Conservation (phyloP, 1,140 invertebrate genomes). For the Drosophila oshimai region DNA sequence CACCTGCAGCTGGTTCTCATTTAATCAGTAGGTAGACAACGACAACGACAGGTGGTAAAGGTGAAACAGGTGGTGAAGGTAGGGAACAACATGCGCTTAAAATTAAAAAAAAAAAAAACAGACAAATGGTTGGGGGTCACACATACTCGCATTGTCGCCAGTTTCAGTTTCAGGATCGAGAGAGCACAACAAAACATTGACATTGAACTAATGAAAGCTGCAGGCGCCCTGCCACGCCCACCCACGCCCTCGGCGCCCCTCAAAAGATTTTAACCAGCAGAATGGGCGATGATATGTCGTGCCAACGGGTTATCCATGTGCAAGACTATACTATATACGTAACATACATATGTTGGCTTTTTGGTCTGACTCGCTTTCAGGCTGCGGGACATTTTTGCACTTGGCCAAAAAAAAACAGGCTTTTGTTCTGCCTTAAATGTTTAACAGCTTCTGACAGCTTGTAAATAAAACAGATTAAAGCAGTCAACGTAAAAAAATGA, state of each 20-base stretch:
- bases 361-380: not conserved
- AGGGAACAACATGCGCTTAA: conserved; percentile 34
- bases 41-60: not conserved
- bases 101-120: conserved; percentile 53
- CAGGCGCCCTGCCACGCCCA: conserved; percentile 34
- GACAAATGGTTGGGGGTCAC: conserved; percentile 1
- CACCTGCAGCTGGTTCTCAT: conserved; percentile 41
- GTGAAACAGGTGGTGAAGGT: not conserved
- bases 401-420: conserved; percentile 5
- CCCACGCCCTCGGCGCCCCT: not conserved
- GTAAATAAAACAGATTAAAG: not conserved
- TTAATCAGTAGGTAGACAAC: conserved; percentile 43
- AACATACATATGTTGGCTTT: conserved; percentile 7
- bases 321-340: not conserved
- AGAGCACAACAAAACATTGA: conserved; percentile 57
- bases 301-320: conserved; percentile 41
- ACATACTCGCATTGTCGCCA: conserved; percentile 1
- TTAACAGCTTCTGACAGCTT: not conserved
- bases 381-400: conserved; percentile 17
- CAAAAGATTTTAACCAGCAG: conserved; percentile 5
- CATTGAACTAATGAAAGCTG: conserved; percentile 71
- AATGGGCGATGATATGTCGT: conserved; percentile 32
- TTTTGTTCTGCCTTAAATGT: not conserved
- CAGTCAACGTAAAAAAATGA: not conserved
- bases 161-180: conserved; percentile 3